Evolutionary conservation across 2,888 invertebrate genomes (phyloP).

Genomic region (Acronicta psi): DNA sequence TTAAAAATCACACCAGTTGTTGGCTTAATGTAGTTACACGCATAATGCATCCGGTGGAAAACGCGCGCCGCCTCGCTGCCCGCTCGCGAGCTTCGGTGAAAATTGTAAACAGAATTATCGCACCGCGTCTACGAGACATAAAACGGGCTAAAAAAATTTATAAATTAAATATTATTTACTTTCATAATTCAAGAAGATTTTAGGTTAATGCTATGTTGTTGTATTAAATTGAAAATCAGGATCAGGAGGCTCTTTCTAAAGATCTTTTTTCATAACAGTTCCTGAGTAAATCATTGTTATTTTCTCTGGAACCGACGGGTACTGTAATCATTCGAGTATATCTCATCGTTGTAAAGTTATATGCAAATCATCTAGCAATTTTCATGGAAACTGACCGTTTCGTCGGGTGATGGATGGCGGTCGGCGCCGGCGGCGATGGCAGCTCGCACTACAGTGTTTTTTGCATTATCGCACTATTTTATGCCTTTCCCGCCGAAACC

Average conservation of each 20-base stretch:
- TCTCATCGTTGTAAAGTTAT: conserved; percentile 62
- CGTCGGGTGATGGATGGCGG: conserved; percentile 66
- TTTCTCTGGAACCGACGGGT: conserved; percentile 46
- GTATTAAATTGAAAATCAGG: conserved; percentile 15
- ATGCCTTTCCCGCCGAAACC: conserved; percentile 67
- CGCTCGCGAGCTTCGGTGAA: conserved; percentile 24
- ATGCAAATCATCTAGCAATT: conserved; percentile 71
- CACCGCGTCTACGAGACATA: conserved; percentile 6
- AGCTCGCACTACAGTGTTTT: conserved; percentile 62
- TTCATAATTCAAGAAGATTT: conserved; percentile 30
- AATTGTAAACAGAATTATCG: conserved; percentile 24
- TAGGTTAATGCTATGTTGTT: conserved; percentile 28
- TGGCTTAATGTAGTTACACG: conserved; percentile 74
- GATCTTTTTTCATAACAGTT: conserved; percentile 16
- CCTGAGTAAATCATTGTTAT: conserved; percentile 58
- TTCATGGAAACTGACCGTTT: conserved; percentile 69
- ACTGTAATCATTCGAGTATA: conserved; percentile 59
- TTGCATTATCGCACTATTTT: conserved; percentile 71
- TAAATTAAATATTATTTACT: conserved; percentile 30
- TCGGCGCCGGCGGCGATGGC: conserved; percentile 58
- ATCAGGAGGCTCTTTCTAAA: conserved; percentile 7
- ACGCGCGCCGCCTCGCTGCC: conserved; percentile 51
- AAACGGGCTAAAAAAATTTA: conserved; percentile 6
- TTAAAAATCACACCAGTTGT: conserved; percentile 85
- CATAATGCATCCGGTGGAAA: conserved; percentile 79